phyloP scores from a whole-genome alignment of 2,888 invertebrate species.

The Orchestes rusci region DNA sequence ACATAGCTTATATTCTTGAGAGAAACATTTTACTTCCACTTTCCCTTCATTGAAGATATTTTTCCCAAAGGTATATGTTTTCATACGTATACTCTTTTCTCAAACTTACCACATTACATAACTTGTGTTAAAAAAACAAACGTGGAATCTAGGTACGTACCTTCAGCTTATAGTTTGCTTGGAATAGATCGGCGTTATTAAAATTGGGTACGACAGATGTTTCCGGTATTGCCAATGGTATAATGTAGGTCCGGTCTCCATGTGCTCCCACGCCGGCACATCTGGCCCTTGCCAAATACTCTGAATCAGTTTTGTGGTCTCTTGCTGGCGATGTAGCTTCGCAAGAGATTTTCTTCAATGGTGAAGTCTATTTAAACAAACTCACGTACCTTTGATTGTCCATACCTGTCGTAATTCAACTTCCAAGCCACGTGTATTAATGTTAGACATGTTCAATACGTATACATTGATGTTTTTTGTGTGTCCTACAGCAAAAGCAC shows the following conservation, averaged over 20 bases:
- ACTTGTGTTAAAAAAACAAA: background rate
- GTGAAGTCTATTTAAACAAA: background rate
- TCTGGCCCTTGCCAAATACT: slow-evolving; percentile 14
- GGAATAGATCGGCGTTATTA: slow-evolving; percentile 24
- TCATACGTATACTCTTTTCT: too few relatives aligned
- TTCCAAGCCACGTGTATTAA: too few relatives aligned
- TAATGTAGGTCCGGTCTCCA: slow-evolving; percentile 29
- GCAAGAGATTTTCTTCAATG: slow-evolving; percentile 21
- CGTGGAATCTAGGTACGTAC: slow-evolving; percentile 18
- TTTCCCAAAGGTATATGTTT: too few relatives aligned
- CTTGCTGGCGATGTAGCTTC: slow-evolving; percentile 24
- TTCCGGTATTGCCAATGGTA: slow-evolving; percentile 28
- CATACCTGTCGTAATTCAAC: slow-evolving; percentile 64
- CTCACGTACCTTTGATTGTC: background rate
- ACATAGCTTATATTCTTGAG: too few relatives aligned
- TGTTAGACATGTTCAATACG: too few relatives aligned
- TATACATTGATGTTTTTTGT: too few relatives aligned
- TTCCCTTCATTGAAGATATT: too few relatives aligned
- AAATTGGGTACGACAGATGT: slow-evolving; percentile 28
- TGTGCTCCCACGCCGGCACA: slow-evolving; percentile 32
- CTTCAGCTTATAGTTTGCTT: slow-evolving; percentile 18
- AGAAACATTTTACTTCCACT: too few relatives aligned
- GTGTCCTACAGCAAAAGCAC: too few relatives aligned
- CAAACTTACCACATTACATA: too few relatives aligned
- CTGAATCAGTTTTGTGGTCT: slow-evolving; percentile 21